phyloP scores from a whole-genome alignment of 1,140 invertebrate species.

The Habropoda laboriosa region DNA sequence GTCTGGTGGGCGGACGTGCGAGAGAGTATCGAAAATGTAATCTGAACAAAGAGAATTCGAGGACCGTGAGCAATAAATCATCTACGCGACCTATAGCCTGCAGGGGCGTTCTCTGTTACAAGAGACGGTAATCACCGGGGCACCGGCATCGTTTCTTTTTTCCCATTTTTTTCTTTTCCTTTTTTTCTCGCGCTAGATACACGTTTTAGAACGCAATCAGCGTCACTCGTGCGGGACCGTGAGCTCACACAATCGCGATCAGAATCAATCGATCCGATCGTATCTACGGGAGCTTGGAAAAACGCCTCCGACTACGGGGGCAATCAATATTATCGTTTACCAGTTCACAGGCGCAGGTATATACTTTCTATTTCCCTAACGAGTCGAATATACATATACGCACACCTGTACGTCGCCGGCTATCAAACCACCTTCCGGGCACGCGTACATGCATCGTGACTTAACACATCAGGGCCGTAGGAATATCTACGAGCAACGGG shows the following conservation, averaged over 20 bases:
- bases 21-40: constrained; percentile 36
- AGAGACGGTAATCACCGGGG: constrained; percentile 57
- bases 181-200: constrained; percentile 62
- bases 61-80: constrained; percentile 61
- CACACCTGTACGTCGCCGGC: constrained; percentile 50
- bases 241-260: constrained; percentile 58
- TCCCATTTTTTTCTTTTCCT: neutral
- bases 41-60: constrained; percentile 53
- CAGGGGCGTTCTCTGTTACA: constrained; percentile 56
- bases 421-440: constrained; percentile 38
- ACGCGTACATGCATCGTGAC: constrained; percentile 17
- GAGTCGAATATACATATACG: constrained; percentile 10
- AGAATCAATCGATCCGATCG: constrained; percentile 64
- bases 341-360: constrained; percentile 36
- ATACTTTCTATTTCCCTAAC: constrained; percentile 63
- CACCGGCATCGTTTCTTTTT: constrained; percentile 44
- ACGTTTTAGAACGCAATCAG: constrained; percentile 67
- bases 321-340: constrained; percentile 63
- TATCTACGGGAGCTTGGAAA: constrained; percentile 55
- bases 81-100: constrained; percentile 56
- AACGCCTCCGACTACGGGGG: constrained; percentile 42
- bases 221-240: constrained; percentile 66
- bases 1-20: constrained; percentile 1
- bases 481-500: neutral
- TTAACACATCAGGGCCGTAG: constrained; percentile 21